Percentiles rank a stretch among this genome's conserved stretches.
Conservation (phyloP, 2,888 invertebrate genomes). For the Iselma pallidipennis region DNA sequence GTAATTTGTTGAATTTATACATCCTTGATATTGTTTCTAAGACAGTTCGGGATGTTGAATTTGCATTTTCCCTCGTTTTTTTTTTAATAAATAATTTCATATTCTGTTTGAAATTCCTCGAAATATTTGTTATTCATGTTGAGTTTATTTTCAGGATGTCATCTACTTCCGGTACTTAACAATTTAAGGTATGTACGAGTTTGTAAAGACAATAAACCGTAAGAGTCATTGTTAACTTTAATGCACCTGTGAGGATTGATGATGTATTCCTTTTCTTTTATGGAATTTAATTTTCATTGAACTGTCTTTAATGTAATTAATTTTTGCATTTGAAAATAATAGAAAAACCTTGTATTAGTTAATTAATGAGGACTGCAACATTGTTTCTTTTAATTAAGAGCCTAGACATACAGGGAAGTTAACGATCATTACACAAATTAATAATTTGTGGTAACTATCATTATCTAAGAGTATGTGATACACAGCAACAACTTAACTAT, state of each 20-base stretch:
- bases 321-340: too few relatives aligned
- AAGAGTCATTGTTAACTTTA: constrained; percentile 1
- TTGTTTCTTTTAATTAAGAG: too few relatives aligned
- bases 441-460: too few relatives aligned
- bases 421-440: too few relatives aligned
- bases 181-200: constrained; percentile 74
- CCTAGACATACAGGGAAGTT: too few relatives aligned
- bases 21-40: too few relatives aligned
- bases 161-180: constrained; percentile 82
- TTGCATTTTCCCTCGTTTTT: not conserved
- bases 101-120: not conserved
- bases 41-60: not conserved
- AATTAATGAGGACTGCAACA: not conserved
- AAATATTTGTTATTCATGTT: constrained; percentile 38
- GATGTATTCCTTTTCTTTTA: not conserved
- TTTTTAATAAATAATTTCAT: not conserved
- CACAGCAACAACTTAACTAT: too few relatives aligned
- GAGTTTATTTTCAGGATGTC: constrained; percentile 72
- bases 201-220: not conserved
- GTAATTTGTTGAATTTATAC: not conserved
- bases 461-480: too few relatives aligned
- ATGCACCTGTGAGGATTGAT: constrained; percentile 5
- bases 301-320: too few relatives aligned
- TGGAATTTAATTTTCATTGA: too few relatives aligned
- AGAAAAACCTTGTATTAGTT: too few relatives aligned